These are phyloP conservation scores for Zaprionus tsacasi DNA, from an alignment of 1,140 invertebrate genomes.

Conservation along the genomic window DNA sequence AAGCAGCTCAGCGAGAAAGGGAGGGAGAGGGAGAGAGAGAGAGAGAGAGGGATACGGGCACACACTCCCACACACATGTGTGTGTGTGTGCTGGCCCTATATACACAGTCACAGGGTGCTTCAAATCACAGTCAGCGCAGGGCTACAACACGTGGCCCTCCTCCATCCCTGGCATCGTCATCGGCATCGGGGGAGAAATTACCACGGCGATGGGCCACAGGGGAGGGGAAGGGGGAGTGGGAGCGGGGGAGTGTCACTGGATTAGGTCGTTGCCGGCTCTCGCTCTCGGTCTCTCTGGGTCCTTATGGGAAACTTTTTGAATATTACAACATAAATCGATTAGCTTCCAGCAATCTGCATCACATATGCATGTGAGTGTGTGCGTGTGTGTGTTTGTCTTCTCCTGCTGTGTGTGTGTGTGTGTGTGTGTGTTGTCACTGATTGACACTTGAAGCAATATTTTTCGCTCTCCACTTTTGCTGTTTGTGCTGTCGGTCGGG, in stretches of 20 bases:
- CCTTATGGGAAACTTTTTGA: slow-evolving; percentile 80
- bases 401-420: slow-evolving; percentile 36
- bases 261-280: slow-evolving; percentile 68
- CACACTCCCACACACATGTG: slow-evolving; percentile 54
- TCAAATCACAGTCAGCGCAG: slow-evolving; percentile 30
- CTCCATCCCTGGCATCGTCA: neutral
- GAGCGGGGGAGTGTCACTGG: slow-evolving; percentile 69
- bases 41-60: neutral
- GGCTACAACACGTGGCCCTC: slow-evolving; percentile 50
- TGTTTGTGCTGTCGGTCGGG: slow-evolving; percentile 63
- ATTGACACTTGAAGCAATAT: slow-evolving; percentile 79
- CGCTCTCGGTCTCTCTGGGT: slow-evolving; percentile 24
- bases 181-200: slow-evolving; percentile 61
- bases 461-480: slow-evolving; percentile 69
- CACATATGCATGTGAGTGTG: slow-evolving; percentile 26
- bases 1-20: slow-evolving; percentile 7
- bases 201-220: slow-evolving; percentile 62
- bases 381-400: slow-evolving; percentile 13
- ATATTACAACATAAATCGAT: slow-evolving; percentile 83
- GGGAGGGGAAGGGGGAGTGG: slow-evolving; percentile 42
- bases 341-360: slow-evolving; percentile 72
- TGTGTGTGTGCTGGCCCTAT: slow-evolving; percentile 38
- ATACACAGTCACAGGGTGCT: slow-evolving; percentile 53
- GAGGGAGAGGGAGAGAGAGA: too few species aligned
- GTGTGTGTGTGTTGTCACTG: slow-evolving; percentile 65